These are phyloP conservation scores for Danionella cerebrum DNA, from an alignment of 2,113 vertebrate species.

Conservation along the genomic window DNA sequence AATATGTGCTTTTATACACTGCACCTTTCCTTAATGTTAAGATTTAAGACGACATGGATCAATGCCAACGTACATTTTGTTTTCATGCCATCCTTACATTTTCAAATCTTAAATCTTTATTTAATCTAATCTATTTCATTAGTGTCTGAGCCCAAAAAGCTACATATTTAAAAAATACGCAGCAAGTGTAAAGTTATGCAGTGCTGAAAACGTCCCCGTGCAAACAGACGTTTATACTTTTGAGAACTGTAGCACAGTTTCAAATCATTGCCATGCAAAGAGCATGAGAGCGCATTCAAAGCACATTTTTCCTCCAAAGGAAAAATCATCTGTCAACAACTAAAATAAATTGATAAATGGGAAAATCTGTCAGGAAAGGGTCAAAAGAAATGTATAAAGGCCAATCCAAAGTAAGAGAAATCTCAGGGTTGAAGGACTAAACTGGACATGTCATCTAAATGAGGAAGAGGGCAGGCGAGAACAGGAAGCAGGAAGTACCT, in stretches of 20 bases:
- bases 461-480: conserved; percentile 51
- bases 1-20: too few species aligned
- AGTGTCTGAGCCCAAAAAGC: too few species aligned
- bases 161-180: too few species aligned
- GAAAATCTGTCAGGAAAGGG: conserved; percentile 24
- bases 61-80: too few species aligned
- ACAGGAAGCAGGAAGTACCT: conserved; percentile 80
- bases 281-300: conserved; percentile 50
- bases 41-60: too few species aligned
- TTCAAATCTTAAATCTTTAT: too few species aligned
- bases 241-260: not conserved
- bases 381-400: not conserved
- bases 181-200: too few species aligned
- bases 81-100: too few species aligned
- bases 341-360: conserved; percentile 33
- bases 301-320: conserved; percentile 50
- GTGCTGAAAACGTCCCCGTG: too few species aligned
- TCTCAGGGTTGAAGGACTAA: conserved; percentile 35
- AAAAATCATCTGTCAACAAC: conserved; percentile 49
- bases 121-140: too few species aligned
- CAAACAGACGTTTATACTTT: too few species aligned
- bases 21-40: too few species aligned
- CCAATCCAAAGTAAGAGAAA: conserved; percentile 28
- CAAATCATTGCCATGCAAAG: conserved; percentile 53
- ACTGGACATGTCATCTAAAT: conserved; percentile 37